Evolutionary conservation across 2,888 invertebrate genomes (phyloP).

Genomic region (Drosophila putrida): DNA sequence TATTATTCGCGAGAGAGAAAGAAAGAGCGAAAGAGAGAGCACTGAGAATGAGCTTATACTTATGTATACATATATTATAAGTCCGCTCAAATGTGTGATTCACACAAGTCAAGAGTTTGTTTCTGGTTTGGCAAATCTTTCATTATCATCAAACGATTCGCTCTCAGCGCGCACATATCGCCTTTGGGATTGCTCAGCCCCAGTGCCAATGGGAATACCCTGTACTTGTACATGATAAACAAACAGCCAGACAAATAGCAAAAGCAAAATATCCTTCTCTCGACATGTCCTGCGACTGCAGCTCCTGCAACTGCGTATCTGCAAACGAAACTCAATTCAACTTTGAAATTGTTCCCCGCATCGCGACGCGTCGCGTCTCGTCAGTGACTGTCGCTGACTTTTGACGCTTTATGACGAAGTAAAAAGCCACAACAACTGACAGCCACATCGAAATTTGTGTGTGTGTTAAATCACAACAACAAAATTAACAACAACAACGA

Average conservation of each 20-base stretch:
- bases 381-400: constrained; percentile 59
- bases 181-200: constrained; percentile 25
- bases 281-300: constrained; percentile 1
- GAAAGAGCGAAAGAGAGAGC: background rate
- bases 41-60: constrained; percentile 4
- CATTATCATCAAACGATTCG: constrained; percentile 47
- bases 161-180: constrained; percentile 24
- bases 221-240: constrained; percentile 49
- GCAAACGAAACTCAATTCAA: constrained; percentile 73
- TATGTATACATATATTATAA: background rate
- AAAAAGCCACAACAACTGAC: constrained; percentile 54
- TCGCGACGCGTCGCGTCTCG: constrained; percentile 17
- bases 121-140: constrained; percentile 46
- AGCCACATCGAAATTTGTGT: constrained; percentile 22
- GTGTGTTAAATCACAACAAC: constrained; percentile 54
- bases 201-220: constrained; percentile 51
- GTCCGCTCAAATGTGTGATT: constrained; percentile 28
- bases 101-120: constrained; percentile 17
- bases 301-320: constrained; percentile 19
- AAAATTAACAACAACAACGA: background rate
- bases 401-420: constrained; percentile 71
- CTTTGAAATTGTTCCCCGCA: constrained; percentile 71
- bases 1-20: constrained; percentile 1
- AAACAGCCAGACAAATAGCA: constrained; percentile 43
- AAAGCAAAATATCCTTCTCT: constrained; percentile 7